Evolutionary conservation across 2,113 vertebrate genomes (phyloP), one percentile per base, ranked within the genome.

Genomic region (Semicossyphus pulcher): DNA sequence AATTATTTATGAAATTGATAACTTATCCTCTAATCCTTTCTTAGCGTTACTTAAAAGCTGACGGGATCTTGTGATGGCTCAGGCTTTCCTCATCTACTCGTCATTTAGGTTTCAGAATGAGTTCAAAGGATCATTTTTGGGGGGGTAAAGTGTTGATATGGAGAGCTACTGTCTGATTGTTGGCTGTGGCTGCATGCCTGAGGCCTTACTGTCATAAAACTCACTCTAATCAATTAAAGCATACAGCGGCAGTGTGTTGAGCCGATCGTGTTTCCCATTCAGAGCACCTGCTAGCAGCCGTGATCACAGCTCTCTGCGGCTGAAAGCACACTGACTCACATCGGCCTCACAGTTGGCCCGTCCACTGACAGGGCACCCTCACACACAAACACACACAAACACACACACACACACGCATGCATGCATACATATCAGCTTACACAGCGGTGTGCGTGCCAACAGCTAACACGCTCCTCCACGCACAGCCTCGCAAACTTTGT

Each of bases 201-300:
- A 73, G 61, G 70, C 45, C 80, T 84, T 10, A 82, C 86, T 80
- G 60, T 74, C 54, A 61, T 88, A 86, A 89, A 88, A 87, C 82
- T 81, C 42, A 1, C 75, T 79, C 72, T 84, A 88, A 91, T 91
- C 88, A 87, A 88, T 91, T 89, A 91, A 85, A 88, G 82, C 86
- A 26, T 87, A 67, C 54, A 84, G 77, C 84, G 67, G 82, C 64
- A 49, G 82, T 36, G 81, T 68, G 86, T 45, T 4, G 61, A 64
- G 66, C 64, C 21, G 82, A 88, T 91, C 72, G 32, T 28, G 67
- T 87, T 88, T 86, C 89, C 64, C 57, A 23, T 16, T 83, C 80
- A 1, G 63, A 83, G 83, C 89, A 91, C 88, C 88, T 91, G 89
- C 88, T 66, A 61, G 84, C 60, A 37, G 73, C 72, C 71, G n/a